These are phyloP conservation scores for Poeciliopsis gracilis DNA, from an alignment of 2,797 vertebrate genomes.

Conservation along the genomic window DNA sequence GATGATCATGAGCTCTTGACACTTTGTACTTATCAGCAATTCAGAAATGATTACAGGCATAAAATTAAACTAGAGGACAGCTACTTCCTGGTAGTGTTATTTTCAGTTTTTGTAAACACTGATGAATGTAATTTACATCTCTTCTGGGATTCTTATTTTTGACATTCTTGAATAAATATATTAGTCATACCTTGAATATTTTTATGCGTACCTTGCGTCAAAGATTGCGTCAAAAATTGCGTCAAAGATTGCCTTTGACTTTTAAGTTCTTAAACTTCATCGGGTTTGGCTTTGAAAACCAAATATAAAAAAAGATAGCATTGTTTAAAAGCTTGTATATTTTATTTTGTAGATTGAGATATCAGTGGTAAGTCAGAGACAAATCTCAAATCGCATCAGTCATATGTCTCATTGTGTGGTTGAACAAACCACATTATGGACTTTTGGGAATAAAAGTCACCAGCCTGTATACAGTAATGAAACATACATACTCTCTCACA, in stretches of 20 bases:
- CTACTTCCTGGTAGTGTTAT: neutral
- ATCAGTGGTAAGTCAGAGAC: neutral
- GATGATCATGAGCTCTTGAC: neutral
- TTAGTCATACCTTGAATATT: neutral
- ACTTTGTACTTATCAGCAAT: neutral
- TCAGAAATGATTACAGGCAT: neutral
- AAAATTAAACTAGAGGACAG: neutral
- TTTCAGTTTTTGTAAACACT: neutral
- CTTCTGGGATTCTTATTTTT: neutral
- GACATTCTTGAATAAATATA: neutral
- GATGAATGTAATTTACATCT: neutral
- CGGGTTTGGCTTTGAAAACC: neutral
- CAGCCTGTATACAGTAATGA: neutral
- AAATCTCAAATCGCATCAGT: neutral
- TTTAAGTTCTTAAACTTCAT: neutral
- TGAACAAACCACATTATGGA: neutral
- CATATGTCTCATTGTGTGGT: neutral
- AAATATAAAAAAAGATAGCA: neutral
- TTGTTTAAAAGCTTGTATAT: neutral
- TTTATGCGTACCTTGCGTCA: neutral
- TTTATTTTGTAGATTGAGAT: neutral
- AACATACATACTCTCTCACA: neutral
- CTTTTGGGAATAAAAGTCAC: conserved; percentile 34
- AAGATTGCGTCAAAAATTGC: too few relatives aligned
- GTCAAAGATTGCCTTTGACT: too few relatives aligned